Conservation (phyloP, 2,888 invertebrate species). For the Junonia oenone region DNA sequence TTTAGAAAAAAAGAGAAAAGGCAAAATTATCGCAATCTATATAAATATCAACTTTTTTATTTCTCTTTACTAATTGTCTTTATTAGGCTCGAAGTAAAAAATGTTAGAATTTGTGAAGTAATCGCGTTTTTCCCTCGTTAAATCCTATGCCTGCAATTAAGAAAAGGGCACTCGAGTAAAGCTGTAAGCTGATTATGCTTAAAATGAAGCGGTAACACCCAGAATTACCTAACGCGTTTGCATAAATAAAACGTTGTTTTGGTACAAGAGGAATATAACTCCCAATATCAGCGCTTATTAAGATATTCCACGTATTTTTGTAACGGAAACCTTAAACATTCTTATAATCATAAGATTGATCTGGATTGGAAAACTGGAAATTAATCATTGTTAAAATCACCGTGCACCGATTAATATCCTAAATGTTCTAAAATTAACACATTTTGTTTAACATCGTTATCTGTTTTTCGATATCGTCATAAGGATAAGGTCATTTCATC, state of each 20-base stretch:
- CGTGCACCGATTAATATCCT: no score
- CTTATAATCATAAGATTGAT: no score
- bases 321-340: background rate
- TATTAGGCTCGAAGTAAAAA: slow-evolving; percentile 34
- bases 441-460: no score
- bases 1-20: no score
- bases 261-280: background rate
- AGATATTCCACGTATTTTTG: background rate
- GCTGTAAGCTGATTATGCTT: slow-evolving; percentile 59
- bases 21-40: no score
- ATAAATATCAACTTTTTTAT: background rate
- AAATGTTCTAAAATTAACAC: no score
- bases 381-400: no score
- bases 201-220: slow-evolving; percentile 63
- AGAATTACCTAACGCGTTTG: slow-evolving; percentile 52
- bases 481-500: no score
- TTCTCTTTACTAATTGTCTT: slow-evolving; percentile 9
- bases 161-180: slow-evolving; percentile 47
- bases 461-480: no score
- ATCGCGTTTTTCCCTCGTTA: slow-evolving; percentile 55
- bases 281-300: background rate
- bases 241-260: slow-evolving; percentile 47
- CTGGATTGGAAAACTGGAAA: no score
- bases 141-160: slow-evolving; percentile 63
- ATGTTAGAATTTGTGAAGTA: slow-evolving; percentile 48